phyloP scores from a whole-genome alignment of 2,797 vertebrate species.

The Gorsachius magnificus region DNA sequence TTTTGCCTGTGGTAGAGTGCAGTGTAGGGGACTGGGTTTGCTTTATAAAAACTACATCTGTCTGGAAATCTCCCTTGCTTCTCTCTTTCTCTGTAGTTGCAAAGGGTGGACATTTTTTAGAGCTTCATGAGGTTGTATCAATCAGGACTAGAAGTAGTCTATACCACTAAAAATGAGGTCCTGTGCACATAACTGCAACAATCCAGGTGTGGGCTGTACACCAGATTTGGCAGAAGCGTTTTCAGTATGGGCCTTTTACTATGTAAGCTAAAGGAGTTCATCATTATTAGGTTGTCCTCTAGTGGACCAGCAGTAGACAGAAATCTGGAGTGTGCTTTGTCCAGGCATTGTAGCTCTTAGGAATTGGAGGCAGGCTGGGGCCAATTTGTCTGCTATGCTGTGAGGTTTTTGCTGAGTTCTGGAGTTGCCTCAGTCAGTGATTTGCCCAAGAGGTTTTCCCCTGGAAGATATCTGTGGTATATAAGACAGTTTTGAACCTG shows the following conservation, averaged over 20 bases:
- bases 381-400: not conserved
- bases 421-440: not conserved
- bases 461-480: not conserved
- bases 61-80: not conserved
- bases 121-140: not conserved
- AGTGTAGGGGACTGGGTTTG: not conserved
- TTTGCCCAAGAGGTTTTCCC: not conserved
- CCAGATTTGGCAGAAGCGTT: not conserved
- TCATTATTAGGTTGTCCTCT: constrained; percentile 58
- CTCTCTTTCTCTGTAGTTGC: not conserved
- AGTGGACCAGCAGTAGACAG: not conserved
- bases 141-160: not conserved
- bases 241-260: not conserved
- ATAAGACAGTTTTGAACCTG: not conserved
- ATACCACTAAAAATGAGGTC: not conserved
- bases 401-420: not conserved
- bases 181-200: not conserved
- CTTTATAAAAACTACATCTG: not conserved
- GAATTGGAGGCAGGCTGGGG: not conserved
- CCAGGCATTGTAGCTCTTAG: not conserved
- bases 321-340: not conserved
- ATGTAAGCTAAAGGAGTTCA: not conserved
- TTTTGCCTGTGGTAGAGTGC: not conserved
- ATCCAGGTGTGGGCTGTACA: not conserved
- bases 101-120: not conserved